phyloP scores from a whole-genome alignment of 2,888 invertebrate genomes.

The Acleris laterana region DNA sequence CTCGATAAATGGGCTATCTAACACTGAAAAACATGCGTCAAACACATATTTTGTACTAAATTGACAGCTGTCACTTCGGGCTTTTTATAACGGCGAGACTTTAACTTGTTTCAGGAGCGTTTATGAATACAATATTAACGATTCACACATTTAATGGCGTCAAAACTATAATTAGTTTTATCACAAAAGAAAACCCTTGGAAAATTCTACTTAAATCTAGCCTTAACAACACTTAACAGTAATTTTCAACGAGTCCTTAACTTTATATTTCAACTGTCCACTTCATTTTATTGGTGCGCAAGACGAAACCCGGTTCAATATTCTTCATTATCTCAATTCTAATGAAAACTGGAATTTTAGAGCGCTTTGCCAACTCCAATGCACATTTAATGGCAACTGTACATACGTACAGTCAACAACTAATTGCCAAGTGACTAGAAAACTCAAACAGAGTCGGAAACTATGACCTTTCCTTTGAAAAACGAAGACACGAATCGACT shows the following conservation, averaged over 20 bases:
- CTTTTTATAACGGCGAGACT: background rate
- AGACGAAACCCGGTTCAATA: background rate
- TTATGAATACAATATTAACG: conserved; percentile 1
- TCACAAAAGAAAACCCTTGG: conserved; percentile 15
- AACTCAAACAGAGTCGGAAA: too few species aligned
- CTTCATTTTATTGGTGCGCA: conserved; percentile 5
- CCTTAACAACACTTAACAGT: conserved; percentile 17
- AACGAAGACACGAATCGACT: too few species aligned
- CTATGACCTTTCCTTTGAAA: too few species aligned
- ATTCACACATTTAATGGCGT: background rate
- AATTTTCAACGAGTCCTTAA: conserved; percentile 25
- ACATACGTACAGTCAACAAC: too few species aligned
- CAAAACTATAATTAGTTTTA: background rate
- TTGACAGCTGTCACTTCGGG: too few species aligned
- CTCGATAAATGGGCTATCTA: too few species aligned
- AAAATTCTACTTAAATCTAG: conserved; percentile 20
- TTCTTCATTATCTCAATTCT: background rate
- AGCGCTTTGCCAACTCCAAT: too few species aligned
- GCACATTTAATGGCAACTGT: too few species aligned
- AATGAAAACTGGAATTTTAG: too few species aligned
- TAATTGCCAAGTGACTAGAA: too few species aligned
- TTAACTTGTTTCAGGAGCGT: background rate
- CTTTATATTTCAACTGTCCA: conserved; percentile 15
- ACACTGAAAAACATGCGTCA: too few species aligned
- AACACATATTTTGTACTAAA: too few species aligned